Conservation (phyloP, 1,140 invertebrate genomes). For the Pinna nobilis region DNA sequence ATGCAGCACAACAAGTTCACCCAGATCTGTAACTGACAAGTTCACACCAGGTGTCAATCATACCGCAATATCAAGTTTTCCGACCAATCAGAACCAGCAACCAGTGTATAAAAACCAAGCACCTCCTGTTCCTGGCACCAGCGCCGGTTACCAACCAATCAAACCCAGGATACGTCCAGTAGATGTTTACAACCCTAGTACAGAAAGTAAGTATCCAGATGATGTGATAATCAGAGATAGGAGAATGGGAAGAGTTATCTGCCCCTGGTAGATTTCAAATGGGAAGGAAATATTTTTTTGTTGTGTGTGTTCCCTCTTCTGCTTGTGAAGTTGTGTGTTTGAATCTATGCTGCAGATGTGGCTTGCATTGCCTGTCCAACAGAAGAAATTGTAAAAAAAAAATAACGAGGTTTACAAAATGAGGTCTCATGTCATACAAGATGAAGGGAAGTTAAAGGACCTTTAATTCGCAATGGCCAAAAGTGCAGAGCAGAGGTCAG, state of each 20-base stretch:
- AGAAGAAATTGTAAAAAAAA: no score
- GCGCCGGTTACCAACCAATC: conserved; percentile 11
- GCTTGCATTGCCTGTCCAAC: no score
- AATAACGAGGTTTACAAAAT: no score
- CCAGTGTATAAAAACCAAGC: conserved; percentile 59
- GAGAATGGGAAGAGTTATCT: not conserved
- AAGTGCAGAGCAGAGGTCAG: no score
- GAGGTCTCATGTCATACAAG: no score
- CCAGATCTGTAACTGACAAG: conserved; percentile 38
- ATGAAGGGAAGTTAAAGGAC: no score
- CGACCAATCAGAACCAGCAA: conserved; percentile 27
- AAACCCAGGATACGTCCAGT: conserved; percentile 45
- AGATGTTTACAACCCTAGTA: conserved; percentile 58
- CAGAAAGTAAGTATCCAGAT: conserved; percentile 50
- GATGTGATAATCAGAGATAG: not conserved
- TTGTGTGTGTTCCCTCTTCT: no score
- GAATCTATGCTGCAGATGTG: no score
- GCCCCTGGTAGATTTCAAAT: not conserved
- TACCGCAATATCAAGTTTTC: conserved; percentile 28
- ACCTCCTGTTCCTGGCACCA: conserved; percentile 38
- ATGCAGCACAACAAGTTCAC: not conserved
- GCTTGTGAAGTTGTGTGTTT: no score
- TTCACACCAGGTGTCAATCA: conserved; percentile 35
- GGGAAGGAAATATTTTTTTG: not conserved
- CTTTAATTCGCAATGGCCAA: no score